These are phyloP conservation scores for Dasysyrphus albostriatus DNA, from an alignment of 2,888 invertebrate species.

Conservation along the genomic window DNA sequence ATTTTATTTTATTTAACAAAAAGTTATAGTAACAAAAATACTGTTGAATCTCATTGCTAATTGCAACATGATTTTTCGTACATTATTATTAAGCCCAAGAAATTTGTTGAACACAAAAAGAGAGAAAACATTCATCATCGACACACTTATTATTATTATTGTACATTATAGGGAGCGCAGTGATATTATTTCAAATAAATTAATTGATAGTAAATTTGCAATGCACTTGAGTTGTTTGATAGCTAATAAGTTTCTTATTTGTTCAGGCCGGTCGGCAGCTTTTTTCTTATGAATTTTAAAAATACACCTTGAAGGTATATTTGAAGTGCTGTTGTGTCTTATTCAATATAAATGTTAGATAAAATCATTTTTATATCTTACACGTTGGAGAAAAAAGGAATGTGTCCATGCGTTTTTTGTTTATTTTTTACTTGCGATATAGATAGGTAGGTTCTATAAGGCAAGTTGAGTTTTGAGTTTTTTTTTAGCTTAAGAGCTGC, in stretches of 20 bases:
- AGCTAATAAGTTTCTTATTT: not conserved
- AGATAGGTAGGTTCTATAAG: no score
- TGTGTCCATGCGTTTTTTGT: not conserved
- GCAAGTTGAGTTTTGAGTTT: no score
- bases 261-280: constrained; percentile 6
- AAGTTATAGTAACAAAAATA: not conserved
- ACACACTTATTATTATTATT: no score
- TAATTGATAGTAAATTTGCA: constrained; percentile 21
- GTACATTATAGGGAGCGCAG: not conserved
- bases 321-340: not conserved
- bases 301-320: constrained; percentile 1
- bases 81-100: no score
- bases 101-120: not conserved
- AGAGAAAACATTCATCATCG: not conserved
- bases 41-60: not conserved
- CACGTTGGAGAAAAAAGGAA: not conserved
- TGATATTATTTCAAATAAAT: constrained; percentile 3
- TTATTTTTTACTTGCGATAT: no score
- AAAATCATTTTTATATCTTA: not conserved
- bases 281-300: not conserved
- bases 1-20: no score
- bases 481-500: no score
- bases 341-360: not conserved
- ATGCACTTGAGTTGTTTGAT: constrained; percentile 23
- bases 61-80: not conserved